Conservation (phyloP, 92 coral and sea anemone genomes). For the Epizoanthus rinbou region DNA sequence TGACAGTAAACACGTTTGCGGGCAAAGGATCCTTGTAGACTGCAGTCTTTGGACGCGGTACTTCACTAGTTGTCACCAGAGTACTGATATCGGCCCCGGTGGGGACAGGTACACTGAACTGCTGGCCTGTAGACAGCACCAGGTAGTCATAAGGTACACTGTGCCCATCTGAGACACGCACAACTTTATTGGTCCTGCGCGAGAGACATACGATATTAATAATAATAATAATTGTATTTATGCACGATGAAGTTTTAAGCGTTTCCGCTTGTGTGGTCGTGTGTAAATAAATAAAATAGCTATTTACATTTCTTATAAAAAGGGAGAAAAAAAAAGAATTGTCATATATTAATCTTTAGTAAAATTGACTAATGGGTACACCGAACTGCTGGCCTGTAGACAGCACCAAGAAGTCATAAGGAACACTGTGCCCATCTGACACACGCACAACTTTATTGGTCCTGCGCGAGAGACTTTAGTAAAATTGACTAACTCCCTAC, state of each 20-base stretch:
- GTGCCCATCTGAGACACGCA: conserved; percentile 71
- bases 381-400: conserved; percentile 96
- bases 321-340: too few relatives aligned
- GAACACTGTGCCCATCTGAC: conserved; percentile 76
- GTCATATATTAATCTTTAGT: too few relatives aligned
- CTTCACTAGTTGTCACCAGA: conserved; percentile 97
- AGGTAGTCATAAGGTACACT: conserved; percentile 94
- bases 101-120: conserved; percentile 90
- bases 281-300: too few relatives aligned
- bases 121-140: conserved; percentile 92
- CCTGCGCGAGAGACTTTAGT: conserved; percentile 39
- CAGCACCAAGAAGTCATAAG: conserved; percentile 90
- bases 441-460: conserved; percentile 75
- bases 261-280: too few relatives aligned
- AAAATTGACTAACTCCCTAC: too few relatives aligned
- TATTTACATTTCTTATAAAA: too few relatives aligned
- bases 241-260: too few relatives aligned
- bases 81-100: conserved; percentile 94
- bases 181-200: conserved; percentile 75
- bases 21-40: conserved; percentile 80
- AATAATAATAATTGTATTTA: too few relatives aligned
- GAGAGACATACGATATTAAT: too few relatives aligned
- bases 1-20: conserved; percentile 77
- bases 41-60: conserved; percentile 61
- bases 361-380: conserved; percentile 70